Base-by-base conservation (phyloP, 2,797 vertebrate species). In the Sitta carolinensis region DNA sequence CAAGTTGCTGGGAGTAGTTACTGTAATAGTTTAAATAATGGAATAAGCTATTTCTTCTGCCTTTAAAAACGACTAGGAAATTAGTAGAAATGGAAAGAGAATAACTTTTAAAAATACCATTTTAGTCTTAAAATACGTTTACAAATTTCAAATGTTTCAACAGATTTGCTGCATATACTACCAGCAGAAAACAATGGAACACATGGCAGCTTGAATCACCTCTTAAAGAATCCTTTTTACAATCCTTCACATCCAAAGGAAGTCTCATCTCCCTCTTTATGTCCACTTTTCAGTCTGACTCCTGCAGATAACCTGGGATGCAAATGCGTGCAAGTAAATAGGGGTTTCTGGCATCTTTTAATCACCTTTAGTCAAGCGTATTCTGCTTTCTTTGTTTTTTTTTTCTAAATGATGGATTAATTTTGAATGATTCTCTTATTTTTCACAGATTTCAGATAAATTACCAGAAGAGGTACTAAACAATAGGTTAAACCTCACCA, bases 161-260 rank as follows among this genome's bases (percentile, higher is more conserved):
- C 92, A 99, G 99, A 99, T 97, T 97, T 99, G 67, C 97, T 99
- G 42, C 96, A 4, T 27, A 98, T 99, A 85, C 73, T 95, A 36
- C 99, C 99, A 17, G 97, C 99, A 89, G 98, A 98, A 32, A 99
- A 99, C 97, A 99, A 99, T 11, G 99, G 99, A 51, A 99, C 99
- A 16, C 98, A 99, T 12, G 99, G 99, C 54, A 99, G 98, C 90
- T 98, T 99, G 92, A 99, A 99, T 96, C 99, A 99, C 92, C 98
- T 99, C 77, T 95, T 99, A 89, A 98, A 96, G 94, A 78, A 5
- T 5, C 98, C 99, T 7, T 76, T 97, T 69, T 95, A 98, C 95
- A 86, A 9, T 21, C 99, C 99, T 1, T 97, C 97, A 26, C 96
- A 98, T 89, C 97, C 98, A 5, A 91, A 97, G 3, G 98, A 99